Evolutionary conservation across 2,113 vertebrate species (phyloP).

Genomic region (Brienomyrus longianalis): DNA sequence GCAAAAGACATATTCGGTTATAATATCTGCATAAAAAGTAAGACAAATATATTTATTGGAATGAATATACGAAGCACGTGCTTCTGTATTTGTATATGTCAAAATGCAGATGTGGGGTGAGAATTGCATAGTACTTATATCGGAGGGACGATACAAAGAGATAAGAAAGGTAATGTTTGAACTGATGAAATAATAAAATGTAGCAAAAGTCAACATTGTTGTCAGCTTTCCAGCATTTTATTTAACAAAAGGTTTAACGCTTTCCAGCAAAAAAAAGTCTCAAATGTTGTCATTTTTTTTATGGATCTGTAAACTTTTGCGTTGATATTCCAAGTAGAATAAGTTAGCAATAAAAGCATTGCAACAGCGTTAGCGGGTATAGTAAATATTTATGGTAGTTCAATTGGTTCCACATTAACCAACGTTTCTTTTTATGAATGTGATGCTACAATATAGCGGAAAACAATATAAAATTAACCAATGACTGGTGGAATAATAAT

Average conservation of each 20-base stretch:
- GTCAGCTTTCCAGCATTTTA: neutral
- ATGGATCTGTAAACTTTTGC: neutral
- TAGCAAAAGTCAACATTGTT: neutral
- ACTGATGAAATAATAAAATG: neutral
- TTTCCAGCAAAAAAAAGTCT: neutral
- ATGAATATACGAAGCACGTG: neutral
- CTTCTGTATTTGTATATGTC: neutral
- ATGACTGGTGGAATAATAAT: neutral
- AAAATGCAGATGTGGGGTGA: neutral
- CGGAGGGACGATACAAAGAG: neutral
- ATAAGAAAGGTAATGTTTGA: neutral
- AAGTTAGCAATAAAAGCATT: neutral
- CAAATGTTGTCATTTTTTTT: neutral
- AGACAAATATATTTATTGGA: neutral
- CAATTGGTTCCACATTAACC: neutral
- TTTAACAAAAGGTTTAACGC: neutral
- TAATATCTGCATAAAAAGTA: neutral
- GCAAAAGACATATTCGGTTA: neutral
- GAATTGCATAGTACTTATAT: neutral
- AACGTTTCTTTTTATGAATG: neutral
- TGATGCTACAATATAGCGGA: neutral
- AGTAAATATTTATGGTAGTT: neutral
- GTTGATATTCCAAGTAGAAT: neutral
- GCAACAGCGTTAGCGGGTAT: neutral
- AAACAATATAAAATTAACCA: neutral